Evolutionary conservation across 2,113 vertebrate species (phyloP), one percentile per base, ranked within the genome.

Genomic region (Mohoua ochrocephala): DNA sequence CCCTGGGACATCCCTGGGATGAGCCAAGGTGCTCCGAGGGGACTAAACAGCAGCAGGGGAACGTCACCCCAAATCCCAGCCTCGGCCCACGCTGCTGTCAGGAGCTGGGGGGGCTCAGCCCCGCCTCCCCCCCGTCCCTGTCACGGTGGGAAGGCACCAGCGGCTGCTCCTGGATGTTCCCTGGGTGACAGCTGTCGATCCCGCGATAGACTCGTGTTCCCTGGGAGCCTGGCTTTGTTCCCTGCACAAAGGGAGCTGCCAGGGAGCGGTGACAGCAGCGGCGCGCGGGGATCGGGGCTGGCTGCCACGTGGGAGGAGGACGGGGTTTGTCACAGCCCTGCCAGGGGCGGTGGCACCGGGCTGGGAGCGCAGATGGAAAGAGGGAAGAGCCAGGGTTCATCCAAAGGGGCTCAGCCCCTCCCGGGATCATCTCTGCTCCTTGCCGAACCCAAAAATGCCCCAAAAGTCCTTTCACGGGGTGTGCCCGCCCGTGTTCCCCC

Each of bases 401-500:
- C n/a, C n/a, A n/a, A n/a, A 18, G 28, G 18, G 28, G 22, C 3
- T 91, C 80, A 39, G 27, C 24, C 5, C 23, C 45, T 1, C 0
- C 0, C 53, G 10, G 37, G 11, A 6, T 28, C 39, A 23, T 19
- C 59, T 2, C 28, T 17, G 45, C 12, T 27, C 35, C 41, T 60
- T 1, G 3, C 42, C 27, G 7, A 86, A 3, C 69, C 47, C 0
- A 2, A 80, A 86, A 84, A 2, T 0, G 0, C 71, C 31, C 52
- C 15, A 1, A 3, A 89, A 87, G 0, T 30, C 63, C 11, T 9
- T 57, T 76, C 6, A 1, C 2, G 37, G 28, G 37, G 7, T 20
- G n/a, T 0, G 1, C 9, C 60, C 14, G 13, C 21, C 28, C 42
- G 0, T 7, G 42, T 3, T 11, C n/a, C 21, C 13, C 6, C 13